Conservation (phyloP, 2,113 vertebrate genomes). For the Cinclus mexicanus region DNA sequence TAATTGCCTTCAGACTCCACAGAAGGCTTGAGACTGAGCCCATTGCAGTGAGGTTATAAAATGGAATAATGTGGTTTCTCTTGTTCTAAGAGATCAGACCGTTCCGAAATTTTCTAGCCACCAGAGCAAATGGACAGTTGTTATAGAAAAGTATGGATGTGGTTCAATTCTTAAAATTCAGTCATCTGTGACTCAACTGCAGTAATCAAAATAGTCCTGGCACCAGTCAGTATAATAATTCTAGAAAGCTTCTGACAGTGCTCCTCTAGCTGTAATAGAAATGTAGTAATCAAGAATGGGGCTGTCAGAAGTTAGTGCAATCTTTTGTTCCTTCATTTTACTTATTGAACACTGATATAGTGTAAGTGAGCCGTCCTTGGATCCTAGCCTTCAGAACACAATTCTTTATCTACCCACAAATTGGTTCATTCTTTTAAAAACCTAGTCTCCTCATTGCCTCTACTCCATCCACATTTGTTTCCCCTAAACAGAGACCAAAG, state of each 20-base stretch:
- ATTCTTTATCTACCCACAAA: not conserved
- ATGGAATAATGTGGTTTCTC: not conserved
- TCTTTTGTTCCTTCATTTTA: not conserved
- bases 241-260: not conserved
- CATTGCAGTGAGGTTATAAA: not conserved
- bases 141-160: not conserved
- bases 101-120: not conserved
- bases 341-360: not conserved
- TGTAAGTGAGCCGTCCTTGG: not conserved
- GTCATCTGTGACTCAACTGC: not conserved
- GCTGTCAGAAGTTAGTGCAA: not conserved
- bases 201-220: not conserved
- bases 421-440: not conserved
- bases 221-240: not conserved
- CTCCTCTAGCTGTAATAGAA: not conserved
- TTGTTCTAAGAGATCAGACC: not conserved
- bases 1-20: not conserved
- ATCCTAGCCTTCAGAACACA: not conserved
- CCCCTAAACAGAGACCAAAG: not conserved
- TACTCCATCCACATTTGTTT: not conserved
- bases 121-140: not conserved
- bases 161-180: conserved; percentile 9
- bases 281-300: not conserved
- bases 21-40: not conserved
- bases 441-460: not conserved